A percentile compares a stretch with the other conserved stretches of the same genome.
These are phyloP conservation scores for Lacerta viridis DNA, from an alignment of 2,797 vertebrate species.

Conservation along the genomic window DNA sequence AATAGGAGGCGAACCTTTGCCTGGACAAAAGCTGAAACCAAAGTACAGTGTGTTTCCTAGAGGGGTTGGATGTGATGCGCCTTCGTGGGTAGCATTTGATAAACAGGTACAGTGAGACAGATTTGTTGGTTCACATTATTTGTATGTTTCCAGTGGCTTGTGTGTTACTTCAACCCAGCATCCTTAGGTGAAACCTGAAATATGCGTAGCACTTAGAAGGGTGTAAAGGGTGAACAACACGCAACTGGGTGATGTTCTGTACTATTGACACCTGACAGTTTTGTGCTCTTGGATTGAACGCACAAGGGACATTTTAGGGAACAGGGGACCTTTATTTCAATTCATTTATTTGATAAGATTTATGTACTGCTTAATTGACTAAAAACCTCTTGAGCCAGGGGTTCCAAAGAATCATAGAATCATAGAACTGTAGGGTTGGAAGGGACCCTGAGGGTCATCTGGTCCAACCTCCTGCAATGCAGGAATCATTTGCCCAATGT, in stretches of 20 bases:
- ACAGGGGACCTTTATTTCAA: background rate
- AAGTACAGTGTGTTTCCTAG: conserved; percentile 82
- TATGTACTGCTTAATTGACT: background rate
- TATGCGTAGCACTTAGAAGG: background rate
- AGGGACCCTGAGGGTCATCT: no score
- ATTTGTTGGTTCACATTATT: background rate
- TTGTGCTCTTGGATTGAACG: background rate
- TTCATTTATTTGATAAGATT: no score
- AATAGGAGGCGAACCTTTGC: conserved; percentile 85
- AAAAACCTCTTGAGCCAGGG: no score
- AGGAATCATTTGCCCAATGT: no score
- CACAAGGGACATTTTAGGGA: background rate
- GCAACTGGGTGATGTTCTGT: background rate
- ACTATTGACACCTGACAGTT: background rate
- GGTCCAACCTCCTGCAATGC: no score
- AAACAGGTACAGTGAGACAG: conserved; percentile 86
- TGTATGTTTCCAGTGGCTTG: background rate
- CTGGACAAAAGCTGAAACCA: conserved; percentile 80
- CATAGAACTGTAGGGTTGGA: no score
- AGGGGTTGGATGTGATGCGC: conserved; percentile 75
- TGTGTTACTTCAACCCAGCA: background rate
- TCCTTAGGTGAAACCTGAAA: background rate
- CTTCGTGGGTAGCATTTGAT: conserved; percentile 92
- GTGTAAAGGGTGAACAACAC: background rate
- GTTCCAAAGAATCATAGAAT: no score